Base-by-base conservation (phyloP, 2,113 vertebrate genomes). In the Myotis brandtii region DNA sequence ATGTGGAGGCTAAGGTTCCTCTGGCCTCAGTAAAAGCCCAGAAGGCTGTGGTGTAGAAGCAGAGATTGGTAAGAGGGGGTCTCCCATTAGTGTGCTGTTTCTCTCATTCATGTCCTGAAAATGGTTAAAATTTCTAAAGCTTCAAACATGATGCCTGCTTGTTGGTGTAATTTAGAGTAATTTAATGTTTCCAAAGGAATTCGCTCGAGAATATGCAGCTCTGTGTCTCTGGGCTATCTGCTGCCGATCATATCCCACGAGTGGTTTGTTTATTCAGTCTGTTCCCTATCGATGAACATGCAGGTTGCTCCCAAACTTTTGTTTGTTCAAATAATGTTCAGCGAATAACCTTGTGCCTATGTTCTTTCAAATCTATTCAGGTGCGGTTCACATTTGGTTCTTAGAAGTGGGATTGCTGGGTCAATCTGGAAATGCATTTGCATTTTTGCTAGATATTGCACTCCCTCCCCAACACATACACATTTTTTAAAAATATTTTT, bases 241-340 rank as follows among this genome's bases (percentile, higher is more conserved):
- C 25, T 64, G 66, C 17, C 81, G 59, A 88, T 77, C 88, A 76
- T 64, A 59, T 81, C 21, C 80, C 67, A n/a, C 88, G 6, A 46
- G 27, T 70, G 18, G 32, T 87, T 91, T 86, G 32, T 90, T 91
- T 86, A 94, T 66, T 94, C 14, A 83, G 25, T 86, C 69, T 90
- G n/a, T 90, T 95, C 37, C 43, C 30, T 92, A 84, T 75, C 87
- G 70, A 62, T 40, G 52, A 43, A 84, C 64, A 70, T 87, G 56
- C 48, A 54, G 6, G 32, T 76, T 64, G 30, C 32, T 96, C 56
- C 17, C 12, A 83, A 95, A 80, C 69, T 91, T 50, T 69, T 90
- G 27, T 84, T 94, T 96, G 43, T 76, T 93, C 50, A 66, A 87
- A 64, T 76, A 92, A 87, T 89, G 18, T 21, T 52, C 66, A 86